These are phyloP conservation scores for Tadarida brasiliensis DNA, from an alignment of 2,797 vertebrate genomes.

Conservation along the genomic window DNA sequence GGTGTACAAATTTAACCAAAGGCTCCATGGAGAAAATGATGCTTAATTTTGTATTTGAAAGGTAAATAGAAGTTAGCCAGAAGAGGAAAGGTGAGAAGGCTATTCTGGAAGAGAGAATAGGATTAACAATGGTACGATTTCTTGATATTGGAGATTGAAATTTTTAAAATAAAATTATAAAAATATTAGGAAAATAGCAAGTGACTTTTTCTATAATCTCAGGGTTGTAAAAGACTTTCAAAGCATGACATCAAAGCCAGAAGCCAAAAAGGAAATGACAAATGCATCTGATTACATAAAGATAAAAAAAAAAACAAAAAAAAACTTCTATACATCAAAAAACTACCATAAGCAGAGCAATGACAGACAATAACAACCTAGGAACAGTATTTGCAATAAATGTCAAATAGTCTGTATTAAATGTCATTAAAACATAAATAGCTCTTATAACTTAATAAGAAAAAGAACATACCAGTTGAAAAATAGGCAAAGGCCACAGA, in stretches of 20 bases:
- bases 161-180: conserved; percentile 28
- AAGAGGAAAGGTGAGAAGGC: neutral
- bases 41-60: conserved; percentile 32
- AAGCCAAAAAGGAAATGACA: conserved; percentile 46
- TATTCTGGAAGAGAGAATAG: conserved; percentile 19
- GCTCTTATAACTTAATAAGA: conserved; percentile 9
- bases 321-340: neutral
- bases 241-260: conserved; percentile 14
- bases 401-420: neutral
- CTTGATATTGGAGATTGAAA: conserved; percentile 18
- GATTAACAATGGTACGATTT: neutral
- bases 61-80: neutral
- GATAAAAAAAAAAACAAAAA: neutral
- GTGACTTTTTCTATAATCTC: neutral
- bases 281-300: conserved; percentile 32
- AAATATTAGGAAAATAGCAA: conserved; percentile 52
- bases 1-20: neutral
- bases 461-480: conserved; percentile 24
- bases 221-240: conserved; percentile 25
- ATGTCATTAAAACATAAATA: conserved; percentile 51
- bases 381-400: conserved; percentile 45
- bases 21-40: neutral
- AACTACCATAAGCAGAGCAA: neutral
- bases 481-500: conserved; percentile 20
- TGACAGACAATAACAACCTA: neutral